Evolutionary conservation across 1,140 invertebrate genomes (phyloP), one percentile per base, ranked within the genome.

Genomic region (Drosophila nannoptera): DNA sequence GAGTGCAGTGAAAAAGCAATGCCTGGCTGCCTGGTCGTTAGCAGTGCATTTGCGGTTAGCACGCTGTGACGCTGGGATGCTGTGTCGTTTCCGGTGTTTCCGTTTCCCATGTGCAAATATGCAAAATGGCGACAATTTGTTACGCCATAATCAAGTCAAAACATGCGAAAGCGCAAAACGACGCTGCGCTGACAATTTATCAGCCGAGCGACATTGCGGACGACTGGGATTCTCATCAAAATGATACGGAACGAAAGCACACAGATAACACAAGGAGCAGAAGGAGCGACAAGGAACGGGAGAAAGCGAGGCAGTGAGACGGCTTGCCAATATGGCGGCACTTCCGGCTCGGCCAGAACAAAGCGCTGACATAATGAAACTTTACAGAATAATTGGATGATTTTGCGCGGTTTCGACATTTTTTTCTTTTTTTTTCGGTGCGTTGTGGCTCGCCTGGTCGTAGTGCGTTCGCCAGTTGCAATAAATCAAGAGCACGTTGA

Each of bases 121-220:
- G 76, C 73, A 83, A 87, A 83, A 83, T 83, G 78, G 66, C 64
- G 71, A 75, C 84, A 82, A 87, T 87, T 87, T 87, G 83, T 87
- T 80, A 84, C 67, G 73, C 78, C 84, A 84, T 84, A 87, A 87
- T 87, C 76, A 87, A 87, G 78, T 83, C 76, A 75, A 69, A 80
- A 86, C 83, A 75, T 75, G 75, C 72, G 73, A 77, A 83, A 77
- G 63, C 71, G 60, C 70, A 77, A 83, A 77, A 61, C 71, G 60
- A 75, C 77, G 66, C 53, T 60, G 62, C 75, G 80, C 43, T 72
- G 76, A 80, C 84, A 76, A 87, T 87, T 87, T 87, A 84, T 87
- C 78, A 84, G 32, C 45, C 12, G 46, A 40, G 31, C 54, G 48
- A 49, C 22, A 43, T 52, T 36, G 36, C 6, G 32, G 55, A 55